Evolutionary conservation across 1,140 invertebrate species (phyloP).

Genomic region (Lepidurus couesii): DNA sequence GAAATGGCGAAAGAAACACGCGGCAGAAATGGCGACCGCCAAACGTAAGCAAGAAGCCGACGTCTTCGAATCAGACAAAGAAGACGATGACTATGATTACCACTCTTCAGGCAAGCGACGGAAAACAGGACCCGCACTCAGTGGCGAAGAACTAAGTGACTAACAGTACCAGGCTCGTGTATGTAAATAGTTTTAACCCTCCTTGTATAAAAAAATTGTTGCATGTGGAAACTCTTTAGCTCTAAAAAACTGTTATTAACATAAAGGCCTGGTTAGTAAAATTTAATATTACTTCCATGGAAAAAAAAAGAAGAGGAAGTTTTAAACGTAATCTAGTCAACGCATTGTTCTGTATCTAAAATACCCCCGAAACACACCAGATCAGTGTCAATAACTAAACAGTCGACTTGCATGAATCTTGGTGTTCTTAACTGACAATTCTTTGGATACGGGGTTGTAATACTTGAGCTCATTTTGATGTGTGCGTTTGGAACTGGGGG

Average conservation of each 20-base stretch:
- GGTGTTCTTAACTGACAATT: conserved; percentile 6
- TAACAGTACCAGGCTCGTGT: neutral
- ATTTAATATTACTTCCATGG: too few relatives aligned
- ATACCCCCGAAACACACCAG: neutral
- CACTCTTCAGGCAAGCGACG: conserved; percentile 27
- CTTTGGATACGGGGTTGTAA: conserved; percentile 1
- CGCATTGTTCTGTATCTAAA: neutral
- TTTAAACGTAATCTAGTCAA: neutral
- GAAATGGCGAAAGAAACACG: conserved; percentile 99
- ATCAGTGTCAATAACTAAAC: conserved; percentile 4
- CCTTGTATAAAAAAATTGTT: conserved; percentile 17
- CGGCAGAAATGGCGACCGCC: conserved; percentile 96
- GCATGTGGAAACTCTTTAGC: neutral
- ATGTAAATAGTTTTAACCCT: neutral
- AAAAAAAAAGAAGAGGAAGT: neutral
- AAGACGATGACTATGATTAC: conserved; percentile 52
- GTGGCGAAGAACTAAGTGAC: conserved; percentile 8
- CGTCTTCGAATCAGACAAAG: conserved; percentile 62
- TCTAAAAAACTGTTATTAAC: neutral
- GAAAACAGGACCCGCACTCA: conserved; percentile 30
- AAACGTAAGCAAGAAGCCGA: conserved; percentile 93
- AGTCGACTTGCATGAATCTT: neutral
- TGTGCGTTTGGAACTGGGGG: neutral
- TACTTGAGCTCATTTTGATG: neutral
- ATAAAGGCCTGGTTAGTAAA: too few relatives aligned